Evolutionary conservation across 2,888 invertebrate genomes (phyloP).

Genomic region (Dicyrtomina minuta): DNA sequence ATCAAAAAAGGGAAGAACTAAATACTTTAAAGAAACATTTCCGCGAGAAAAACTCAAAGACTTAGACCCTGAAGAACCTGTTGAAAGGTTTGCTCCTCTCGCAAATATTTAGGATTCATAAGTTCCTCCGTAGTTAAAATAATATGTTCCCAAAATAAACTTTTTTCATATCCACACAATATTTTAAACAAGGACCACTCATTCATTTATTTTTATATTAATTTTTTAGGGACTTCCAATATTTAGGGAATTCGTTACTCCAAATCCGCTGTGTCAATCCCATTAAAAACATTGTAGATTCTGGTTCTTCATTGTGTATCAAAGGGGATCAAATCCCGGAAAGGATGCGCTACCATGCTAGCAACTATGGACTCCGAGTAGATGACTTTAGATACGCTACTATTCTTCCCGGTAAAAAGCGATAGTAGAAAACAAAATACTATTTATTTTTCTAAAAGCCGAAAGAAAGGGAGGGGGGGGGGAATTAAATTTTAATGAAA

Average conservation of each 20-base stretch:
- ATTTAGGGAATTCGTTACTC: constrained; percentile 68
- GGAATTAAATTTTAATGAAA: too few species aligned
- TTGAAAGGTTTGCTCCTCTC: constrained; percentile 41
- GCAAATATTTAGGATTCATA: neutral
- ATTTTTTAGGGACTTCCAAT: constrained; percentile 65
- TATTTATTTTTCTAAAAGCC: too few species aligned
- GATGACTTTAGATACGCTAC: constrained; percentile 66
- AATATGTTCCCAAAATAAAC: neutral
- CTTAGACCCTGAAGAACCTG: constrained; percentile 49
- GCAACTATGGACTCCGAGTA: constrained; percentile 65
- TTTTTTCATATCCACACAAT: constrained; percentile 6
- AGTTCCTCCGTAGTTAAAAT: neutral
- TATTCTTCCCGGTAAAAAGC: constrained; percentile 71
- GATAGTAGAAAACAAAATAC: too few species aligned
- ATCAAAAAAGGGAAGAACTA: too few species aligned
- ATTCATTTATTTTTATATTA: too few species aligned
- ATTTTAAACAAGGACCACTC: constrained; percentile 24
- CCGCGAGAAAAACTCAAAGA: too few species aligned
- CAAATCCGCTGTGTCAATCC: constrained; percentile 71
- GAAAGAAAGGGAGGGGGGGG: too few species aligned
- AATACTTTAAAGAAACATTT: too few species aligned
- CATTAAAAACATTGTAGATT: constrained; percentile 63
- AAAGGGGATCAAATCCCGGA: constrained; percentile 45
- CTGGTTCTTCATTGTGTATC: constrained; percentile 50
- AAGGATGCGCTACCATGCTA: constrained; percentile 59